Conservation (phyloP, 2,797 vertebrate species). For the Bufotes viridis region DNA sequence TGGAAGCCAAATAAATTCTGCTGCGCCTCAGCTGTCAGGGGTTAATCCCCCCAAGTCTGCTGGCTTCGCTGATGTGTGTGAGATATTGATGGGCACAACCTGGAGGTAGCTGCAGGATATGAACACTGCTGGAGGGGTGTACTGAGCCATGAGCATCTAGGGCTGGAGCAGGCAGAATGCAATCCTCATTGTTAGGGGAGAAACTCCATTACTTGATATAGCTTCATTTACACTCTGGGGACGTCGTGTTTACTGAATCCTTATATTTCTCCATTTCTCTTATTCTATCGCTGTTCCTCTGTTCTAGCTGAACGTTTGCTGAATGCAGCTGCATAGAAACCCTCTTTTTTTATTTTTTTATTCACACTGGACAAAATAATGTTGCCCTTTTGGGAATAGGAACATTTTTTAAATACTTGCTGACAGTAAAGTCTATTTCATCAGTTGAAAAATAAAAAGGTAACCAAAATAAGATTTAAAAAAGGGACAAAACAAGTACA, state of each 20-base stretch:
- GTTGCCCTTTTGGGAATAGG: neutral
- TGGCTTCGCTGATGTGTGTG: constrained; percentile 49
- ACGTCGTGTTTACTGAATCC: constrained; percentile 50
- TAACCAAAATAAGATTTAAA: neutral
- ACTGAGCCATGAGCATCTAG: constrained; percentile 39
- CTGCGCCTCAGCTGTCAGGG: constrained; percentile 20
- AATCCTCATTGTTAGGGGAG: constrained; percentile 51
- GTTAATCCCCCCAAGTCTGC: constrained; percentile 45
- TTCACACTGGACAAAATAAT: constrained; percentile 24
- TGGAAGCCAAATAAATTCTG: neutral
- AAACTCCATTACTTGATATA: constrained; percentile 44
- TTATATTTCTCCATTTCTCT: constrained; percentile 18
- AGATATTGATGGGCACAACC: constrained; percentile 61
- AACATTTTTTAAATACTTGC: neutral
- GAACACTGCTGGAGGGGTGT: constrained; percentile 60
- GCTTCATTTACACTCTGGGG: constrained; percentile 47
- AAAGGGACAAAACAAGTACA: too few relatives aligned
- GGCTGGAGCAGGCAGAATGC: constrained; percentile 42
- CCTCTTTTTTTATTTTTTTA: neutral
- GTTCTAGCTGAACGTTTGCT: neutral
- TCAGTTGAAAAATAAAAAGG: neutral
- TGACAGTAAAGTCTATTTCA: neutral
- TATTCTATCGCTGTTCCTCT: constrained; percentile 25
- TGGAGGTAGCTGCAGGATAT: constrained; percentile 61
- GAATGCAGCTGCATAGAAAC: neutral